Evolutionary conservation across 2,113 vertebrate genomes (phyloP).

Genomic region (Athene cunicularia): DNA sequence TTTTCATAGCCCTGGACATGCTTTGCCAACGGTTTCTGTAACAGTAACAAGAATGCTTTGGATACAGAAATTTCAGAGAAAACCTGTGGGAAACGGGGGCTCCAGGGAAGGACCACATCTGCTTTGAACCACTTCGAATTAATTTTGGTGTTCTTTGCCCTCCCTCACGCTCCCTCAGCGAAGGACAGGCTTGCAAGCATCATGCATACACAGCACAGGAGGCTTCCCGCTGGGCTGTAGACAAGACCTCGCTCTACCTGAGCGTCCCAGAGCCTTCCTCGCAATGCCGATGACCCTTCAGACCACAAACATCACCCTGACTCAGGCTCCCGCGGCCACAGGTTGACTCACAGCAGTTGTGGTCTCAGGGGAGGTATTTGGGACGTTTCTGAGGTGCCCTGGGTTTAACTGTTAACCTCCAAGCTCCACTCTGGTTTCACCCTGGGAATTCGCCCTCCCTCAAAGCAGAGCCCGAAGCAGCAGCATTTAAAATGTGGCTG

Average conservation of each 20-base stretch:
- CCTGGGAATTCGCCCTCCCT: not conserved
- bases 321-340: not conserved
- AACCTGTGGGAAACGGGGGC: not conserved
- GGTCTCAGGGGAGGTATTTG: not conserved
- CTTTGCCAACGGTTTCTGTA: not conserved
- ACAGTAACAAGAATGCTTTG: not conserved
- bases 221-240: accelerated
- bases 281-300: accelerated
- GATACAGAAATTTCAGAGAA: not conserved
- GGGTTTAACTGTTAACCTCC: not conserved
- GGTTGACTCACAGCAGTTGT: not conserved
- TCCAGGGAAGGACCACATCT: not conserved
- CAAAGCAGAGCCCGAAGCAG: not conserved
- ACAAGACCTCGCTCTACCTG: not conserved
- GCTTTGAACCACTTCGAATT: not conserved
- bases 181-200: not conserved
- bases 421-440: not conserved
- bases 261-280: not conserved
- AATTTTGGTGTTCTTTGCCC: not conserved
- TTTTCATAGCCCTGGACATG: not conserved
- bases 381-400: not conserved
- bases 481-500: not conserved
- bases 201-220: accelerated
- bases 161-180: not conserved
- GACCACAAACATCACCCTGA: not conserved